Percentiles rank a stretch among this genome's conserved stretches.
Conservation (phyloP, 2,888 invertebrate genomes). For the Drepana falcataria region DNA sequence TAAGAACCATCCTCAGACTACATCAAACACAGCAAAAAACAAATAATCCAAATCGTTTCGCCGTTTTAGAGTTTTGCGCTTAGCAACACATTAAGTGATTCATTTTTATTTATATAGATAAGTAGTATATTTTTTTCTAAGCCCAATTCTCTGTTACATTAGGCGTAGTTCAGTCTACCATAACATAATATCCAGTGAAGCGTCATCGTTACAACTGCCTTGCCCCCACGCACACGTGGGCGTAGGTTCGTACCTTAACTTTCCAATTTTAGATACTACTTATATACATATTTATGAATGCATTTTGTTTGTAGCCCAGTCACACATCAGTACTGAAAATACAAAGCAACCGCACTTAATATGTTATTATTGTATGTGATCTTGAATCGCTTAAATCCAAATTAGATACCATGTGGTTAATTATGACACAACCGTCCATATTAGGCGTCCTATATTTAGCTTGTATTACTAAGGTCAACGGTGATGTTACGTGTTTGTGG, state of each 20-base stretch:
- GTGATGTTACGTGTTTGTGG: not conserved
- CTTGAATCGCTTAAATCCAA: not conserved
- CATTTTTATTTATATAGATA: no score
- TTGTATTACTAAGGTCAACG: not conserved
- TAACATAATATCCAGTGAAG: not conserved
- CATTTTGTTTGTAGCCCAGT: constrained; percentile 9
- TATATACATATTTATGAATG: constrained; percentile 16
- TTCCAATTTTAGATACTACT: constrained; percentile 53
- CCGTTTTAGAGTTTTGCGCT: no score
- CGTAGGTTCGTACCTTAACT: constrained; percentile 39
- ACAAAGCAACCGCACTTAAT: not conserved
- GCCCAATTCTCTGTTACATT: no score
- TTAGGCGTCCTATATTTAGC: not conserved
- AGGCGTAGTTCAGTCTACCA: no score
- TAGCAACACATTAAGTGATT: no score
- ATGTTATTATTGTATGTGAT: not conserved
- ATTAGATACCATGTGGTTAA: not conserved
- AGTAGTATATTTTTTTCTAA: no score
- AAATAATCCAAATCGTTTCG: no score
- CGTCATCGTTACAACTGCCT: not conserved
- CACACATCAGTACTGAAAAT: not conserved
- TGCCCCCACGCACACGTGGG: constrained; percentile 49
- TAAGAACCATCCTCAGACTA: no score
- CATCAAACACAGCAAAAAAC: no score
- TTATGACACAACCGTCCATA: not conserved